phyloP scores from a whole-genome alignment of 2,797 vertebrate species.

The Emydoidea blandingii region DNA sequence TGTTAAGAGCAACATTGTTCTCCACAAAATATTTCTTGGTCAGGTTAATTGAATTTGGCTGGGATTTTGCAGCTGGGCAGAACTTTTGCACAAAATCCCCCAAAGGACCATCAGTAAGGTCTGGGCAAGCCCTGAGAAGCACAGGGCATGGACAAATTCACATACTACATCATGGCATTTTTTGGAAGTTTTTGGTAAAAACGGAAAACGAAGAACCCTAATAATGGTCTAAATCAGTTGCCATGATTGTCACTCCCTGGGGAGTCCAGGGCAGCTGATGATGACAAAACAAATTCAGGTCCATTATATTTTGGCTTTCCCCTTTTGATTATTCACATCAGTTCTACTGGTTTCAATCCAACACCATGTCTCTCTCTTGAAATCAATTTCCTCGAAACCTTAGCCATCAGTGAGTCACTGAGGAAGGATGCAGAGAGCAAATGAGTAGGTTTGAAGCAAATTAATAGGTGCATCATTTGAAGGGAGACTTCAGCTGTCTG shows the following conservation, averaged over 20 bases:
- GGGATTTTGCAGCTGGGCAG: not conserved
- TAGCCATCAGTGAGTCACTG: not conserved
- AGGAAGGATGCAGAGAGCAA: not conserved
- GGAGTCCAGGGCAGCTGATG: not conserved
- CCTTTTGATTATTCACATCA: not conserved
- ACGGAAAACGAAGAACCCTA: not conserved
- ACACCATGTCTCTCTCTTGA: not conserved
- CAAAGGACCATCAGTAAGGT: not conserved
- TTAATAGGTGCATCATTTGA: not conserved
- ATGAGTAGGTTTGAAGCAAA: not conserved
- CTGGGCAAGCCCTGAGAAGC: not conserved
- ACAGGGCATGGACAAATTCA: not conserved
- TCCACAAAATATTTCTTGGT: not conserved
- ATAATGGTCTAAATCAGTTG: not conserved
- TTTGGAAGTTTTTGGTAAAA: not conserved
- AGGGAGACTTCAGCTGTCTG: not conserved
- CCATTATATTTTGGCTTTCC: not conserved
- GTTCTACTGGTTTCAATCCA: not conserved
- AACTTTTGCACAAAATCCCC: not conserved
- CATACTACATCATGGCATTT: not conserved
- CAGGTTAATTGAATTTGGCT: not conserved
- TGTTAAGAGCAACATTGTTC: not conserved
- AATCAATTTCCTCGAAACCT: not conserved
- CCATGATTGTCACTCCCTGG: not conserved
- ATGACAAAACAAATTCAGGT: not conserved